phyloP scores from a whole-genome alignment of 2,888 invertebrate genomes.

The Pseudococcus jackbeardsleyi region DNA sequence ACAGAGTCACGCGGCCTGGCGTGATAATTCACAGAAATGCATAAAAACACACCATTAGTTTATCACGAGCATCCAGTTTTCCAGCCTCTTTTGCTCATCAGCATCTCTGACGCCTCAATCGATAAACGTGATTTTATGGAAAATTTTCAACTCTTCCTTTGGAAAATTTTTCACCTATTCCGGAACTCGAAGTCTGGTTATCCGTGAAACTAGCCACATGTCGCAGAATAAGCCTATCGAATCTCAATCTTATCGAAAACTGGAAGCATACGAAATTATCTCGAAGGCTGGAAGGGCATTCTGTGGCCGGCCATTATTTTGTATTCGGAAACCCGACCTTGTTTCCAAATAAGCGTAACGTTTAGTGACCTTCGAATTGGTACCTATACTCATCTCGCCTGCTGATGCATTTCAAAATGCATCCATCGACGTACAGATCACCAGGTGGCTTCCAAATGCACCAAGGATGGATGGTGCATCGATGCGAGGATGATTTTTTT shows the following conservation, averaged over 20 bases:
- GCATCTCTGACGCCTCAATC: too few relatives aligned
- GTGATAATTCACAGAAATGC: neutral
- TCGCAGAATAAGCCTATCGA: too few relatives aligned
- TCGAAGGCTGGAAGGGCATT: constrained; percentile 23
- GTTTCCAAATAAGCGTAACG: neutral
- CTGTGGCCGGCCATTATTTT: constrained; percentile 8
- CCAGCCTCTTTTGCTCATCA: neutral
- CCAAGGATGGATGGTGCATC: too few relatives aligned
- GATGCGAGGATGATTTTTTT: neutral
- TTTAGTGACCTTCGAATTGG: neutral
- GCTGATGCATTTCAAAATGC: constrained; percentile 1
- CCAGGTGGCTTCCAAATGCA: too few relatives aligned
- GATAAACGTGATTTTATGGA: neutral
- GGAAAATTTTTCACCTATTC: neutral
- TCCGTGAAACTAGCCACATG: neutral
- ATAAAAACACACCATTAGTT: neutral
- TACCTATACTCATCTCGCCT: neutral
- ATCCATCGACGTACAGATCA: neutral
- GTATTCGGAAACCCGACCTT: constrained; percentile 11
- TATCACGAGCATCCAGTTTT: neutral
- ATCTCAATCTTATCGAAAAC: neutral
- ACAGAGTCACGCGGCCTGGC: neutral
- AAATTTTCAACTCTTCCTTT: neutral
- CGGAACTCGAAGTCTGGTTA: neutral
- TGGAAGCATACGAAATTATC: neutral